Evolutionary conservation across 2,797 vertebrate species (phyloP), one percentile per base, ranked within the genome.

Genomic region (Chromobotia macracanthus): DNA sequence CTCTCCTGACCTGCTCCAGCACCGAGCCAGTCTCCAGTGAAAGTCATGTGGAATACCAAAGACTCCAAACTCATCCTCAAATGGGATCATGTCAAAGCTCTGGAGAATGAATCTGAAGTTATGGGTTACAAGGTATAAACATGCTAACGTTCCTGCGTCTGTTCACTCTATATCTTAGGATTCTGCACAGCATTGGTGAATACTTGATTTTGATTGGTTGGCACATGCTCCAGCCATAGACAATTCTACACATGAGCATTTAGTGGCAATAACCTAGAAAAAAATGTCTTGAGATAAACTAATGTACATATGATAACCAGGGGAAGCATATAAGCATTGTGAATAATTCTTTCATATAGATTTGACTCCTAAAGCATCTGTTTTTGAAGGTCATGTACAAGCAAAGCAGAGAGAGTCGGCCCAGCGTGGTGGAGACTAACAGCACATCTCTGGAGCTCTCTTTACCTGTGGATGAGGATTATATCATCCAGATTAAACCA

Each of bases 61-160:
- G 94, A 98, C 91, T 98, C 97, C 88, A 98, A 98, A 91, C 95
- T 99, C 87, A 94, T 98, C 85, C 90, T 99, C 83, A 96, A 93
- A 87, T 99, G 97, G 97, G 97, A 98, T 88, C 95, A 96, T 81
- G 97, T 99, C 66, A 96, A 96, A 64, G 96, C 97, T 5, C 88
- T 96, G 91, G 96, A 97, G 88, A 97, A 98, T 16, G 97, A 99
- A 90, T 99, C 97, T 0, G 97, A 99, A 92, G 97, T 99, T 80
- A 97, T 95, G 79, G 97, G 97, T 85, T 99, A 99, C 86, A 98
- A 97, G 93, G 97, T 98, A 91, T 86, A 35, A 60, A 5, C 48
- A 23, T 25, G n/a, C 15, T 15, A 44, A 23, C 13, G 15, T 61
- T 6, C 38, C 28, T 44, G 10, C 41, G 18, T 61, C 71, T 5